A percentile compares a stretch with the other conserved stretches of the same genome.
Conservation (phyloP, 2,888 invertebrate species). For the Aradus depressus region DNA sequence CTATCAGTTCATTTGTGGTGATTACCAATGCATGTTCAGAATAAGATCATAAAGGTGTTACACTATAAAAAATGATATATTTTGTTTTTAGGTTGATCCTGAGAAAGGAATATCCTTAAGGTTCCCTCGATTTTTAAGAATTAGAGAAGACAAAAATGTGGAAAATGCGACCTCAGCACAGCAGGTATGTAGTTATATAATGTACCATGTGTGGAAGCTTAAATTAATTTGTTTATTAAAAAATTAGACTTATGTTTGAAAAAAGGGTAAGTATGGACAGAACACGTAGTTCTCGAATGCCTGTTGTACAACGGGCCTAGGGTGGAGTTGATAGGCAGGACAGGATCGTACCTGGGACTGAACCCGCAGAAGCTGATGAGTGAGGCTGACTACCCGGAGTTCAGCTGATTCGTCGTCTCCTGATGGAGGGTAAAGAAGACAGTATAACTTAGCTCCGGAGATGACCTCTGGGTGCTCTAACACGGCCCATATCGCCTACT, state of each 20-base stretch:
- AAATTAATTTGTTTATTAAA: not conserved
- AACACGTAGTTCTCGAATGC: no score
- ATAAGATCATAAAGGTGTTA: not conserved
- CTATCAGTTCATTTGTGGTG: not conserved
- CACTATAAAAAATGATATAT: not conserved
- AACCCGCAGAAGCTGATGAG: no score
- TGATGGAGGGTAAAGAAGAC: no score
- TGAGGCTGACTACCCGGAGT: no score
- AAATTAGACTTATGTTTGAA: not conserved
- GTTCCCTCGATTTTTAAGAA: slow-evolving; percentile 85
- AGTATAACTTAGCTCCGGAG: no score
- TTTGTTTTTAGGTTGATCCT: slow-evolving; percentile 53
- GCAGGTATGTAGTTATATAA: slow-evolving; percentile 45
- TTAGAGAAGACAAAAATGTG: slow-evolving; percentile 80
- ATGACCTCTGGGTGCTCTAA: no score
- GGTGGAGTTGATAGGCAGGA: no score
- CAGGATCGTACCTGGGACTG: no score
- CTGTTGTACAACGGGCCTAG: no score
- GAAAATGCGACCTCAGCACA: slow-evolving; percentile 85
- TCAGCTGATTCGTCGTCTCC: no score
- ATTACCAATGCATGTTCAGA: not conserved
- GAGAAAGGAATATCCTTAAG: slow-evolving; percentile 89
- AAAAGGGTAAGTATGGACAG: no score
- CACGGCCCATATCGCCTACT: no score
- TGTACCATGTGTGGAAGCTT: not conserved